Base-by-base conservation (phyloP, 2,113 vertebrate species). In the Trochalopteron elliotii region DNA sequence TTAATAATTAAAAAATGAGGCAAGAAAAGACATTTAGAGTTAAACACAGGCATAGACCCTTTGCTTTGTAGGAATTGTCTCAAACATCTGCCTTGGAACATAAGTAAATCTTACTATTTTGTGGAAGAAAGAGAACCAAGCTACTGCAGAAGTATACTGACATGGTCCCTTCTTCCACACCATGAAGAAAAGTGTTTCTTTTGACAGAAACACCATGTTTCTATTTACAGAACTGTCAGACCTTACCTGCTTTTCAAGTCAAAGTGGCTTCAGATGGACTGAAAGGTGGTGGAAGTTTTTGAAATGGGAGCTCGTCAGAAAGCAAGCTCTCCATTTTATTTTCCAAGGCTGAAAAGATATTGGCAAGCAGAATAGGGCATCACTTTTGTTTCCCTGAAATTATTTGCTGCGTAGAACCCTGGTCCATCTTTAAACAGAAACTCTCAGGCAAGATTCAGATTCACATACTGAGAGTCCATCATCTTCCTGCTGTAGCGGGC, bases 401-500 rank as follows among this genome's bases (percentile, higher is more conserved):
- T 42, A 44, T 28, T 71, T 72, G 20, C 23, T 82, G 0, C 19
- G 4, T 49, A 65, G 24, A 85, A 6, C 10, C 21, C 22, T 65
- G 9, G 45, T 22, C 7, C 5, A 22, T 8, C 14, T 83, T 63
- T 71, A 30, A 78, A 52, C 22, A 14, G 39, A 80, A 53, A 39
- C 27, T 25, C 7, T 83, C 47, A 50, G 76, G 24, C 4, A 67
- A 50, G 19, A 12, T 33, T 59, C 47, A 64, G 19, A 37, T 69
- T 67, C 47, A 44, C 9, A 18, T 20, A n/a, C 17, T 35, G 19
- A 77, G 16, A 18, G 20, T 39, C 19, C 7, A 3, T 44, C 24
- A 27, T 5, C 5, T 76, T 65, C 16, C 6, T 21, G 49, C 28
- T 6, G 2, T 14, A 60, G 30, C 0, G 1, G 28, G 33, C 25